These are phyloP conservation scores for Mustela nigripes DNA, from an alignment of 2,113 vertebrate genomes.

Conservation along the genomic window DNA sequence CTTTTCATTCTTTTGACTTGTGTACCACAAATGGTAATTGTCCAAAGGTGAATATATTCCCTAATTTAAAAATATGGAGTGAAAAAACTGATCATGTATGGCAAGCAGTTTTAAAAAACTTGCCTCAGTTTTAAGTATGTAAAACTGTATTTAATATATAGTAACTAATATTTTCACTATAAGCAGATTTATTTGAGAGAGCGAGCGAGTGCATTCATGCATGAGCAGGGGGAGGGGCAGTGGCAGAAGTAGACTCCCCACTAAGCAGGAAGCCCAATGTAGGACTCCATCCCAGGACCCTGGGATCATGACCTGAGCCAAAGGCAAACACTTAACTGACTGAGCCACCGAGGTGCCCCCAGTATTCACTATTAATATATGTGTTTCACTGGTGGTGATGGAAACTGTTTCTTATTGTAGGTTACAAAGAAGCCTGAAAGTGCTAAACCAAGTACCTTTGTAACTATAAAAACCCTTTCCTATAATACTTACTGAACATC, in stretches of 20 bases:
- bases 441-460: neutral
- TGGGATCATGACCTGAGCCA: neutral
- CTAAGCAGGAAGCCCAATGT: neutral
- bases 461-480: neutral
- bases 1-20: neutral
- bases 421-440: neutral
- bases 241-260: neutral
- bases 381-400: neutral
- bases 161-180: neutral
- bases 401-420: neutral
- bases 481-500: neutral
- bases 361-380: neutral
- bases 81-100: neutral
- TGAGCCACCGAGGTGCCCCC: no score
- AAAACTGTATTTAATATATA: neutral
- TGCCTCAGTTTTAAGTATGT: neutral
- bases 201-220: fast-evolving
- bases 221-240: neutral
- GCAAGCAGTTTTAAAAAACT: neutral
- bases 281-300: neutral
- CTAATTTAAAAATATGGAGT: neutral
- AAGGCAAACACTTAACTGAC: no score
- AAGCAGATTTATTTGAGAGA: no score
- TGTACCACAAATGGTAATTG: neutral
- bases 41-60: neutral